Percentiles rank a stretch among this genome's conserved stretches.
Conservation (phyloP, 2,113 vertebrate genomes). For the Centrocercus urophasianus region DNA sequence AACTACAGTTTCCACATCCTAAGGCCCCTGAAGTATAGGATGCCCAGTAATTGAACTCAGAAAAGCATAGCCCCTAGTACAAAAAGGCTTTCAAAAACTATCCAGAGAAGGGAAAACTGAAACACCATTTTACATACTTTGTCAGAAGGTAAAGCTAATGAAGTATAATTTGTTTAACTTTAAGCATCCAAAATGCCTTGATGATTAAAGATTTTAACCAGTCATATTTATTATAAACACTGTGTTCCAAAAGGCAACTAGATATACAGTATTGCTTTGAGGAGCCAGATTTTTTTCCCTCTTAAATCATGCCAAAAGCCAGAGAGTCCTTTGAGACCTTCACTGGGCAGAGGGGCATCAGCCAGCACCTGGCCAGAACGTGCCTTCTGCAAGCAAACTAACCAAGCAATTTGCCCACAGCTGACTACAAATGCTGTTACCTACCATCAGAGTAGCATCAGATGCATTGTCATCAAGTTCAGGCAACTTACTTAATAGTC, state of each 20-base stretch:
- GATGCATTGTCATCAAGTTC: background rate
- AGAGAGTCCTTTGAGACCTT: background rate
- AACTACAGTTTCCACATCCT: background rate
- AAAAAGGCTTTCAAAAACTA: background rate
- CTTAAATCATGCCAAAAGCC: background rate
- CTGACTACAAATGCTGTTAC: background rate
- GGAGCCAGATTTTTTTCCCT: background rate
- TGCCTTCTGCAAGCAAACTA: background rate
- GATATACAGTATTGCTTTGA: background rate
- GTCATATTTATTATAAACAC: background rate
- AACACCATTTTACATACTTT: background rate
- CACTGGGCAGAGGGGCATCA: background rate
- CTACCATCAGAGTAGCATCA: background rate
- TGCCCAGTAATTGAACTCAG: background rate
- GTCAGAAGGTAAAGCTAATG: background rate
- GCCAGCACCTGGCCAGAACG: background rate
- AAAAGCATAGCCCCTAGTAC: rapidly evolving
- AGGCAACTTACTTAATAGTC: background rate
- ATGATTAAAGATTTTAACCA: background rate
- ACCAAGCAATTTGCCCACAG: background rate
- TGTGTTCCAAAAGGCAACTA: background rate
- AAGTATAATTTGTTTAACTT: background rate
- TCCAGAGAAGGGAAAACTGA: background rate
- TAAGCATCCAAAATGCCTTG: background rate
- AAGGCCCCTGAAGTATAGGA: background rate